These are phyloP conservation scores for Cynodonichthys magdalenae DNA, from an alignment of 2,797 vertebrate genomes.

Conservation along the genomic window DNA sequence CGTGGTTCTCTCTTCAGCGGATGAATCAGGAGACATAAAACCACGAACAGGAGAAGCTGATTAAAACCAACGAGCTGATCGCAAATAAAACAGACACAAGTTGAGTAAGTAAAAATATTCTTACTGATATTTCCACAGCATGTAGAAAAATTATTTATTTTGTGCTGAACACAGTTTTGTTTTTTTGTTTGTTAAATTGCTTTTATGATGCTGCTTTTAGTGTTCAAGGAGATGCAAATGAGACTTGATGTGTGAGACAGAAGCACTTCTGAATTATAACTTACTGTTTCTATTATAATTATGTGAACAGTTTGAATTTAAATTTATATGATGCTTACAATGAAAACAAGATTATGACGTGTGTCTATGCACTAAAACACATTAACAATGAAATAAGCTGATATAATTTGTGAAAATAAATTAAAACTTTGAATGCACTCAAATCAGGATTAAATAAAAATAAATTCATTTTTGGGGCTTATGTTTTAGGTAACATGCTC, in stretches of 20 bases:
- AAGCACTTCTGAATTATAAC: too few species aligned
- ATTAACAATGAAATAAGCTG: too few species aligned
- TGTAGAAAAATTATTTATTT: neutral
- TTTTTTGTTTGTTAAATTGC: constrained; percentile 1
- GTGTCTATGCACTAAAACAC: too few species aligned
- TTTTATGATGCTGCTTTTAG: neutral
- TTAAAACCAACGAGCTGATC: constrained; percentile 30
- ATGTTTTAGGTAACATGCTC: too few species aligned
- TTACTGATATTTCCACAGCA: neutral
- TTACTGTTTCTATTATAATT: neutral
- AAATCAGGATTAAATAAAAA: too few species aligned
- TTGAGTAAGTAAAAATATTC: constrained; percentile 46
- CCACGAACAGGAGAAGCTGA: constrained; percentile 13
- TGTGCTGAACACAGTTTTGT: neutral
- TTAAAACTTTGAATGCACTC: too few species aligned
- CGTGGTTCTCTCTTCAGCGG: constrained; percentile 29
- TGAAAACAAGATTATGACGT: neutral
- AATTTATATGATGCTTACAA: neutral
- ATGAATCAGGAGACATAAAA: constrained; percentile 44
- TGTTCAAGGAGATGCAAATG: constrained; percentile 14
- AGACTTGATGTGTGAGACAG: neutral
- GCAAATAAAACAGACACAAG: constrained; percentile 12
- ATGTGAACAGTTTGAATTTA: neutral
- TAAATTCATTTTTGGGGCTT: too few species aligned
- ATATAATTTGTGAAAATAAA: too few species aligned